These are phyloP conservation scores for Pogonus chalceus DNA, from an alignment of 1,140 invertebrate species.

Conservation along the genomic window DNA sequence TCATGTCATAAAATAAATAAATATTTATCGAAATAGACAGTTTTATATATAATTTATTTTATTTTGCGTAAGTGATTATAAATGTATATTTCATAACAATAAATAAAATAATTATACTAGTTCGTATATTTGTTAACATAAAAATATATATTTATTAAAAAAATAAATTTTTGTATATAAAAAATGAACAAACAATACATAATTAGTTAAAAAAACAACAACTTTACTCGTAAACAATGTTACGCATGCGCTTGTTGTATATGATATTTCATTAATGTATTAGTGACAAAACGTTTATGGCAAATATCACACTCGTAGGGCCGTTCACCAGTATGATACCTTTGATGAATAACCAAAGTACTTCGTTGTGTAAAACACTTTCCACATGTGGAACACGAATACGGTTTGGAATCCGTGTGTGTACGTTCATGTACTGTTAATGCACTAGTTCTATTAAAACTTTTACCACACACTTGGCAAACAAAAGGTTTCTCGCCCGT, in stretches of 20 bases:
- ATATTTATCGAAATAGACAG: too few species aligned
- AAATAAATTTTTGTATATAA: not conserved
- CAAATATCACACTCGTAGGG: constrained; percentile 75
- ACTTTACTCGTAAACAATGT: not conserved
- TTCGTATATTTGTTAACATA: too few species aligned
- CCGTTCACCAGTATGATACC: constrained; percentile 58
- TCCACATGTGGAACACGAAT: not conserved
- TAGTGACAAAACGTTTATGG: constrained; percentile 30
- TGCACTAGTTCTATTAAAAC: constrained; percentile 15
- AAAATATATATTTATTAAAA: too few species aligned
- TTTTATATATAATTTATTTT: too few species aligned
- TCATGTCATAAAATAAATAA: too few species aligned
- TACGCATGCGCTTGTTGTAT: not conserved
- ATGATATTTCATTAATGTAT: constrained; percentile 7
- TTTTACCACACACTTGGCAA: constrained; percentile 26
- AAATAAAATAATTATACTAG: too few species aligned
- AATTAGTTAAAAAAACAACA: not conserved
- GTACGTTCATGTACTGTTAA: constrained; percentile 13
- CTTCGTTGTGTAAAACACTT: constrained; percentile 7
- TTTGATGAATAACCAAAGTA: constrained; percentile 58
- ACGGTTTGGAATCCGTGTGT: not conserved
- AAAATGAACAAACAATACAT: not conserved
- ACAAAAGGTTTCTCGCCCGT: constrained; percentile 25
- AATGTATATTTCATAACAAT: too few species aligned
- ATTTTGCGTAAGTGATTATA: too few species aligned